Base-by-base conservation (phyloP, 2,113 vertebrate species). In the Melierax canorus region DNA sequence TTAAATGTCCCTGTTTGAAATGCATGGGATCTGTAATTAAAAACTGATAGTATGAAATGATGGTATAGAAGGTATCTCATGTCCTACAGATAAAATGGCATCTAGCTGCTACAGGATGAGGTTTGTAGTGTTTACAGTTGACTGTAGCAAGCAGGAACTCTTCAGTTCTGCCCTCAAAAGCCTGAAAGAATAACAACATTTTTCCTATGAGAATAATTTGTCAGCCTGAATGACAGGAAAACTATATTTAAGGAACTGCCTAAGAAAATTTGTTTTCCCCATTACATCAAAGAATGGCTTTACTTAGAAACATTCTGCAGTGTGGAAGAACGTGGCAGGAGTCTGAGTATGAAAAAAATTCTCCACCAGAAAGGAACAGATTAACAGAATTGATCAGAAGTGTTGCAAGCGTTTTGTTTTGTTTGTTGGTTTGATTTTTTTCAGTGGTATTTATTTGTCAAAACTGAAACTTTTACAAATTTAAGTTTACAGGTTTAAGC, bases 291-390 rank as follows among this genome's bases (percentile, higher is more conserved):
- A 84, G 29, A 68, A 74, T 66, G 46, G 15, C 26, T 88, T 94
- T 56, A 36, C 83, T 78, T 92, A 53, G 72, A 81, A 74, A 62
- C 22, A 91, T 39, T 76, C 86, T 74, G 38, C 76, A 77, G 21
- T 53, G 88, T 41, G 29, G 86, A 91, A 92, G 88, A 62, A 83
- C 48, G 60, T 74, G 36, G 73, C 66, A 90, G 72, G 79, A 86
- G 76, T 76, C 12, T 14, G 62, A 95, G 45, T 51, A 41, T 85
- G 74, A 84, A 80, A 96, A 97, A 92, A 86, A 86, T 88, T 94
- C 88, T 53, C 36, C 36, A 36, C 63, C 66, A 72, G 80, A 86
- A 96, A 80, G 66, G 39, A 94, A 79, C 32, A 68, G 89, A 97
- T 97, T 96, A 93, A 91, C 41, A 38, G 46, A 77, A 74, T 16